Conservation (phyloP, 1,140 invertebrate species). For the Caenorhabditis remanei region DNA sequence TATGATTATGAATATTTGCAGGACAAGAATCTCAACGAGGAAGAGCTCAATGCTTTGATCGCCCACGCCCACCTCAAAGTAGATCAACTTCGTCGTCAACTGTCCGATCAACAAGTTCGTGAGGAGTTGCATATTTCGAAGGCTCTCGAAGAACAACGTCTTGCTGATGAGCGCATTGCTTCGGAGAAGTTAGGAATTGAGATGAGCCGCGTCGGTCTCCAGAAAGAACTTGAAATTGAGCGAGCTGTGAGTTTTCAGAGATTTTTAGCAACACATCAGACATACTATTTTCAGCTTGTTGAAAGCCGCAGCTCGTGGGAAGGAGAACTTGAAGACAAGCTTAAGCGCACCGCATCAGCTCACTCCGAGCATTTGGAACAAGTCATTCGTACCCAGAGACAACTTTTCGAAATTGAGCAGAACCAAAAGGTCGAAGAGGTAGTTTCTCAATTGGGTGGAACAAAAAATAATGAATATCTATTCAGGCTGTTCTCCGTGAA, state of each 20-base stretch:
- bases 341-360: constrained; percentile 86
- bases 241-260: constrained; percentile 61
- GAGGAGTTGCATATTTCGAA: constrained; percentile 73
- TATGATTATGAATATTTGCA: constrained; percentile 23
- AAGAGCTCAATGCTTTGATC: constrained; percentile 80
- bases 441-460: too few relatives aligned
- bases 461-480: background rate
- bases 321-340: constrained; percentile 84
- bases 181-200: constrained; percentile 63
- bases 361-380: constrained; percentile 87
- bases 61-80: constrained; percentile 80
- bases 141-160: constrained; percentile 72
- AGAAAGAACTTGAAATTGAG: constrained; percentile 68
- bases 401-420: constrained; percentile 83
- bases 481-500: constrained; percentile 80
- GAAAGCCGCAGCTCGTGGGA: constrained; percentile 83
- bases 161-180: constrained; percentile 66
- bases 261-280: constrained; percentile 16
- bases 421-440: constrained; percentile 82
- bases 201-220: constrained; percentile 54
- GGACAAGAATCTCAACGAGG: constrained; percentile 79
- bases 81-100: constrained; percentile 80
- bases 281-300: constrained; percentile 80
- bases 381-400: constrained; percentile 80
- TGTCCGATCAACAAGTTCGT: constrained; percentile 79